phyloP scores from a whole-genome alignment of 2,888 invertebrate genomes.

The Aphrophora alni region DNA sequence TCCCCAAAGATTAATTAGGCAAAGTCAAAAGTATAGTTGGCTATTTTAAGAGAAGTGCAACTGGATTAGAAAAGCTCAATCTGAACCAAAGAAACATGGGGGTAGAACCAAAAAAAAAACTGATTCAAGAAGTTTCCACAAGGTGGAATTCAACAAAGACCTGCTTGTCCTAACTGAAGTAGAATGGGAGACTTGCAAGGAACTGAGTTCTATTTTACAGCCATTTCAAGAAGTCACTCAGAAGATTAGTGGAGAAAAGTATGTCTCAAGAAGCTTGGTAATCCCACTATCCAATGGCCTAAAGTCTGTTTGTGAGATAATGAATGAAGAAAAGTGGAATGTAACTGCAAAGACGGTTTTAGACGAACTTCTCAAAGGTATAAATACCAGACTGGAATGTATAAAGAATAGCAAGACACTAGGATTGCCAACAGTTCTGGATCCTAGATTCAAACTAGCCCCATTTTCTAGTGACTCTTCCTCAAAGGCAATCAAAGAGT shows the following conservation, averaged over 20 bases:
- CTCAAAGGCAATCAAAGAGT: too few species aligned
- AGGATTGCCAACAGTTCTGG: too few species aligned
- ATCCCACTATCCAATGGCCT: not conserved
- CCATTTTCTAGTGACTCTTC: too few species aligned
- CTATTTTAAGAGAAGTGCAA: not conserved
- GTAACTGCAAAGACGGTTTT: too few species aligned
- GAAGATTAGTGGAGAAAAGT: not conserved
- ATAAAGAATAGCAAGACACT: too few species aligned
- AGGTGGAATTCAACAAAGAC: not conserved
- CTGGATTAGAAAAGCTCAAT: too few species aligned
- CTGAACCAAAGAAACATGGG: too few species aligned
- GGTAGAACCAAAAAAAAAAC: not conserved
- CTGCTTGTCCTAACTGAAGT: not conserved
- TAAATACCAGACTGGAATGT: too few species aligned
- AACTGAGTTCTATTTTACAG: not conserved
- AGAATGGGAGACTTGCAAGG: not conserved
- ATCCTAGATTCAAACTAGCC: too few species aligned
- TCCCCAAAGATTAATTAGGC: not conserved
- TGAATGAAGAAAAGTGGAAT: too few species aligned
- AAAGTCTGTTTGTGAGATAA: too few species aligned
- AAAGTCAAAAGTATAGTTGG: constrained; percentile 10
- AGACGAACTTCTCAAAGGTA: too few species aligned
- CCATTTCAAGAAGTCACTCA: not conserved
- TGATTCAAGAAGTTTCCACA: not conserved
- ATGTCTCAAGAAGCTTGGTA: not conserved